A percentile compares a stretch with the other conserved stretches of the same genome.
Conservation (phyloP, 1,140 invertebrate species). For the Apocrypta bakeri region DNA sequence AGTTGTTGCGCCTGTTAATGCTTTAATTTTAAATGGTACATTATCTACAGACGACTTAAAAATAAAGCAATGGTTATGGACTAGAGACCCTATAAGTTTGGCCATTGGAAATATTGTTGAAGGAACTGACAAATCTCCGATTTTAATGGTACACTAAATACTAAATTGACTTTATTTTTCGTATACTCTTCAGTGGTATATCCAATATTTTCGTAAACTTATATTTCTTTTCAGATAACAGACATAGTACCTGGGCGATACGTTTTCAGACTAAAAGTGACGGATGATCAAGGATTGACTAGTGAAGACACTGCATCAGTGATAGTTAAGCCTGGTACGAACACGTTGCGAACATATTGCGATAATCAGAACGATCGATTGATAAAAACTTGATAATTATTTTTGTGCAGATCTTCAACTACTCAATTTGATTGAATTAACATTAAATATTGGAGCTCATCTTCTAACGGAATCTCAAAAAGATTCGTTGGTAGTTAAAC, state of each 20-base stretch:
- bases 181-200: no score
- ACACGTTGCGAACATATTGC: background rate
- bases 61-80: constrained; percentile 91
- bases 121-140: constrained; percentile 81
- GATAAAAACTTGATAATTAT: constrained; percentile 41
- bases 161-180: no score
- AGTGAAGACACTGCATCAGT: constrained; percentile 88
- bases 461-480: constrained; percentile 85
- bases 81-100: constrained; percentile 84
- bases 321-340: constrained; percentile 84
- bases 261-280: constrained; percentile 90
- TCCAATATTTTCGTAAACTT: background rate
- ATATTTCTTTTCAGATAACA: constrained; percentile 77
- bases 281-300: constrained; percentile 89
- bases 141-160: constrained; percentile 85
- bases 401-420: constrained; percentile 80
- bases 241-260: constrained; percentile 91
- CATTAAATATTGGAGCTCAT: constrained; percentile 82
- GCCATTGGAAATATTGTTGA: constrained; percentile 88
- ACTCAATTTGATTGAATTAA: constrained; percentile 86
- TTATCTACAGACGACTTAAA: constrained; percentile 90
- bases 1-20: constrained; percentile 83
- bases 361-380: constrained; percentile 13
- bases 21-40: constrained; percentile 89
- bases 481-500: constrained; percentile 83